Base-by-base conservation (phyloP, 2,797 vertebrate species). In the Lophotriccus pileatus region DNA sequence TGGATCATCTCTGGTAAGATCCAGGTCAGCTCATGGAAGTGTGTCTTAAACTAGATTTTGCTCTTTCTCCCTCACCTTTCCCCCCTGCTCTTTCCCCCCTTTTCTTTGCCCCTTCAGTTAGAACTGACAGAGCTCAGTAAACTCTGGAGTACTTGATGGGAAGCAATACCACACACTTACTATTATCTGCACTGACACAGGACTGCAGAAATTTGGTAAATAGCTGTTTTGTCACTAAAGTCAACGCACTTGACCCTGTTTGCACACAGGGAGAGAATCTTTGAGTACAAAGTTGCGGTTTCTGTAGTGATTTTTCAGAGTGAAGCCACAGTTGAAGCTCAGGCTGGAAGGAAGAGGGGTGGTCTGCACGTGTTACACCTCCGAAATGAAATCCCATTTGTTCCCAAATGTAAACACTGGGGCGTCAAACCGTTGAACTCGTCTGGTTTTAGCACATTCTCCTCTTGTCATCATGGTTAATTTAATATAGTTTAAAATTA, bases 21-120 rank as follows among this genome's bases (percentile, higher is more conserved):
- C 64, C 3, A 0, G 3, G 28, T 16, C 16, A 12, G 6, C 55
- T 46, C 1, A 7, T 1, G 1, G 15, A 9, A 20, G 13, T 0
- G 0, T 47, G 32, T 27, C 34, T 56, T 36, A 32, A 43, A 39
- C 0, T 43, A 41, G 34, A 19, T 4, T 10, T 21, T 24, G 10
- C 14, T 28, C 63, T 30, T 18, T 52, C 28, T 52, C 17, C 50
- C 50, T 52, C 30, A 7, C 10, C 10, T 6, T 52, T 52, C 28
- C 17, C 50, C 50, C 50, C 28, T 52, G 50, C 50, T 52, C 28
- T 52, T 30, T 19, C 19, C 50, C 50, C 17, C 10, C 50, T 30
- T 52, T 52, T 52, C 28, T 52, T 30, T 52, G 17, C 50, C 56
- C 22, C n/a, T 24, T 60, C 22, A 12, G 20, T 28, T 36, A 24